Evolutionary conservation across 2,888 invertebrate species (phyloP).

Genomic region (Diabrotica balteata): DNA sequence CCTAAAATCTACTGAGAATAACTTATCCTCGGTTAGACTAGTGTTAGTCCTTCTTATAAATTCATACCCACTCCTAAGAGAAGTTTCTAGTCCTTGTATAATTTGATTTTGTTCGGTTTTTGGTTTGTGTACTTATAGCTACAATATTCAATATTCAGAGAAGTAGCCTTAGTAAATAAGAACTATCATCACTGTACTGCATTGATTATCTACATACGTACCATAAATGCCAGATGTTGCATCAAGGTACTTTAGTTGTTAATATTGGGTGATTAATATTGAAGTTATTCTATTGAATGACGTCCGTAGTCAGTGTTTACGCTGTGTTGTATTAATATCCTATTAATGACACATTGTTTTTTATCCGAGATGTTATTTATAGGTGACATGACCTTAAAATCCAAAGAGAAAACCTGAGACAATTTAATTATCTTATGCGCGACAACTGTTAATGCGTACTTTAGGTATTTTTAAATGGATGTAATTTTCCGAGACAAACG

Average conservation of each 20-base stretch:
- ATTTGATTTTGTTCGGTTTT: no score
- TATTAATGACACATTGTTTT: constrained; percentile 27
- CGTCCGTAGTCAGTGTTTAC: constrained; percentile 27
- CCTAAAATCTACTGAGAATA: no score
- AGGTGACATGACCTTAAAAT: constrained; percentile 19
- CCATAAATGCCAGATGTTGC: not conserved
- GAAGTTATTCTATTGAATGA: constrained; percentile 20
- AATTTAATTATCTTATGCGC: constrained; percentile 9
- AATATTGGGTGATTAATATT: constrained; percentile 24
- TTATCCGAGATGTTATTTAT: constrained; percentile 13
- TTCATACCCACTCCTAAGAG: no score
- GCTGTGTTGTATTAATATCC: constrained; percentile 14
- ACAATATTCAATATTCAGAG: no score
- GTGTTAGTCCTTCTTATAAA: no score
- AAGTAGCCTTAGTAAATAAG: no score
- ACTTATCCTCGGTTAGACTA: no score
- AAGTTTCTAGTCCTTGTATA: no score
- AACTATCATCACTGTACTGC: no score
- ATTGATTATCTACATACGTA: not conserved
- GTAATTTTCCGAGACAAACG: no score
- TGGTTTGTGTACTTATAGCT: no score
- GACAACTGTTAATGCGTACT: constrained; percentile 1
- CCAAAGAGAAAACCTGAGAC: not conserved
- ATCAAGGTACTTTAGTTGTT: constrained; percentile 5
- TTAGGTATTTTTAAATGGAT: not conserved